A percentile compares a stretch with the other conserved stretches of the same genome.
Conservation (phyloP, 2,113 vertebrate genomes). For the Arenaria interpres region DNA sequence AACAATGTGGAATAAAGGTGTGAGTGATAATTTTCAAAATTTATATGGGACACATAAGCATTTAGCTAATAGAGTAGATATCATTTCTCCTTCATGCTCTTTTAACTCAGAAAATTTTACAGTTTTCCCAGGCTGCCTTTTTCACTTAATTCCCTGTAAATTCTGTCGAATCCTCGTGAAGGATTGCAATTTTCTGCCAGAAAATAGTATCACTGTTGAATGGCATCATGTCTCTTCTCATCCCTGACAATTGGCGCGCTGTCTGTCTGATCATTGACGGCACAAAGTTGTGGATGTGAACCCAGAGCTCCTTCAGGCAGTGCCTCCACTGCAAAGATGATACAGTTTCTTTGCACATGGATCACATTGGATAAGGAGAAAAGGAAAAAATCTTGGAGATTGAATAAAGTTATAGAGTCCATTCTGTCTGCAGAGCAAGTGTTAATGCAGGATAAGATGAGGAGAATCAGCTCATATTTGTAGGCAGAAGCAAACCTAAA, state of each 20-base stretch:
- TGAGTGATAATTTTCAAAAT: background rate
- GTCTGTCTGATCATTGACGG: background rate
- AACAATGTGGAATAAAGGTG: background rate
- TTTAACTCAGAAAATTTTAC: background rate
- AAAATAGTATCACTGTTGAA: background rate
- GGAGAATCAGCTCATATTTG: background rate
- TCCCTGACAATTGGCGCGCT: fast-evolving
- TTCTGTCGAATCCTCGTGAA: background rate
- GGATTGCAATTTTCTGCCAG: background rate
- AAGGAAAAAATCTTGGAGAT: background rate
- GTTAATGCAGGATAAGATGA: background rate
- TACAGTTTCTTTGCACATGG: background rate
- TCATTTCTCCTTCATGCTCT: background rate
- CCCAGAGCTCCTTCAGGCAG: background rate
- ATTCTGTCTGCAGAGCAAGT: background rate
- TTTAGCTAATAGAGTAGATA: background rate
- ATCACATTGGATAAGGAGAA: background rate
- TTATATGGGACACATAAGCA: background rate
- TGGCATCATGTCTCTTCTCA: background rate
- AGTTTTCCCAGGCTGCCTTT: background rate
- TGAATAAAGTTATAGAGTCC: background rate
- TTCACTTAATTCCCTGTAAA: background rate
- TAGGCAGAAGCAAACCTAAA: background rate
- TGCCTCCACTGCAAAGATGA: background rate
- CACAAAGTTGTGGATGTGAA: background rate